Evolutionary conservation across 2,113 vertebrate species (phyloP), one percentile per base, ranked within the genome.

Genomic region (Chauna torquata): DNA sequence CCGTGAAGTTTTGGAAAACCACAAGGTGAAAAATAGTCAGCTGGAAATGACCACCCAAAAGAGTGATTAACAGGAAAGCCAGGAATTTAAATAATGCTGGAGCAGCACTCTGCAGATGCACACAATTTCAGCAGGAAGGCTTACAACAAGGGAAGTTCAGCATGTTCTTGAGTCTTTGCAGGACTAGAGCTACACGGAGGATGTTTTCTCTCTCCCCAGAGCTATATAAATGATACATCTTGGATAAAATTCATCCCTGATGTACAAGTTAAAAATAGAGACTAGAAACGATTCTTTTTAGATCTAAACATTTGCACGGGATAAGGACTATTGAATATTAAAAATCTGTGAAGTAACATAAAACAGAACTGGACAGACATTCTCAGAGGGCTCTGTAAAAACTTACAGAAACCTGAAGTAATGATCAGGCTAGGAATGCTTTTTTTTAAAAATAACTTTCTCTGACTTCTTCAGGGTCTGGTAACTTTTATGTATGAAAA

Each of bases 281-380:
- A 89, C n/a, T 76, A 91, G 92, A 92, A 94, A 95, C 81, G 95
- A 96, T 87, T 92, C 81, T 91, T 96, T 94, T 92, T 82, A 94
- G 88, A 92, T 92, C 89, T 89, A 95, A 97, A 94, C 91, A 90
- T 91, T 97, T 95, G 89, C 88, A 83, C 1, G 7, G 91, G 95
- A 89, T 94, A 94, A 89, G 92, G 81, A 94, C 95, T 95, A 89
- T 95, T 85, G 96, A 94, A 96, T 95, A 97, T 97, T 97, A 97
- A 96, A 97, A 97, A 94, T 95, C 96, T 97, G 96, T 96, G 86
- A 94, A 94, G 92, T 96, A 97, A 97, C 95, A 95, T 89, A 94
- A 97, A 97, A 24, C 96, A 97, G 97, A 96, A 72, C 91, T 92
- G 54, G 62, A 70, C 52, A 92, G 91, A 87, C 84, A 13, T 94